Evolutionary conservation across 2,797 vertebrate species (phyloP).

Genomic region (Protonibea diacanthus): DNA sequence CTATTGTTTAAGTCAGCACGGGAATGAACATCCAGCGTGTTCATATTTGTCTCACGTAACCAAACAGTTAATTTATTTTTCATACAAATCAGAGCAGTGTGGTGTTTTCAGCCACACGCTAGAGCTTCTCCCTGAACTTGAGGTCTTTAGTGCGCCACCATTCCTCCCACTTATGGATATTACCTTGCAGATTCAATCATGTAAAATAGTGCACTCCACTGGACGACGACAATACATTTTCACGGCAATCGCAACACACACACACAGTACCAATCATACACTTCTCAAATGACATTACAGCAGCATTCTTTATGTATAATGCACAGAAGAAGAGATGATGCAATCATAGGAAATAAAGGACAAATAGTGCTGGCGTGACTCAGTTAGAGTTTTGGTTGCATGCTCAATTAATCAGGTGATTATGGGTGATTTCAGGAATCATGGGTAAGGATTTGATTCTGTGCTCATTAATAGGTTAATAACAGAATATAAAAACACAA

Average conservation of each 20-base stretch:
- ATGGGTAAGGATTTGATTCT: constrained; percentile 50
- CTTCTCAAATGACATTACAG: constrained; percentile 31
- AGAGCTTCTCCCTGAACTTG: background rate
- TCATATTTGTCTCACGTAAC: background rate
- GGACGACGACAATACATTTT: constrained; percentile 32
- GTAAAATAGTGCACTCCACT: constrained; percentile 26
- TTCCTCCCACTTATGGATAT: constrained; percentile 18
- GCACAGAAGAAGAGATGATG: constrained; percentile 32
- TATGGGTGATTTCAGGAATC: constrained; percentile 61
- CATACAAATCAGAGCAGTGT: background rate
- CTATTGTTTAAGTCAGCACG: background rate
- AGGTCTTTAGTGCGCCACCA: constrained; percentile 1
- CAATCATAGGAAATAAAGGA: constrained; percentile 56
- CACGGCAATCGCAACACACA: constrained; percentile 13
- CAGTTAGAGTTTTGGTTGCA: constrained; percentile 51
- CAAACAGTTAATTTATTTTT: background rate
- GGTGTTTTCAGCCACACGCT: background rate
- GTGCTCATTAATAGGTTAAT: constrained; percentile 42
- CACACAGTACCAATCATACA: constrained; percentile 12
- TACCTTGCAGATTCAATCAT: constrained; percentile 40
- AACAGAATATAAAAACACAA: constrained; percentile 71
- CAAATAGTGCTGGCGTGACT: constrained; percentile 36
- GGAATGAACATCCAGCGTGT: background rate
- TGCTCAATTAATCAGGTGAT: constrained; percentile 57
- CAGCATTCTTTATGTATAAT: constrained; percentile 5